Conservation (phyloP, 2,888 invertebrate genomes). For the Copidosoma aretas region DNA sequence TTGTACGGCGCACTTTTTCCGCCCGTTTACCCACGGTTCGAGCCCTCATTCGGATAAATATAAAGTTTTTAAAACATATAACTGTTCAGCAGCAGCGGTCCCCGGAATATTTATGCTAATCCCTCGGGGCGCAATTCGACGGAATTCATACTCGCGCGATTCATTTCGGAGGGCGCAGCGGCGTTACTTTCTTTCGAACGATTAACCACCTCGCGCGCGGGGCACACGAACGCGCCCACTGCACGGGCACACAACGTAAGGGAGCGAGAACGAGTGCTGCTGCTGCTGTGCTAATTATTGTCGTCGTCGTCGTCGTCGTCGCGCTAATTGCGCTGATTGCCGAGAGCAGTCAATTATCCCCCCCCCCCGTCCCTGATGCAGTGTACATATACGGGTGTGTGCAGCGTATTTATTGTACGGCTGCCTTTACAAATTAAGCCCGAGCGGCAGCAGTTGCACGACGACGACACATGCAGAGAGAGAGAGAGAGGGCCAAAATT, state of each 20-base stretch:
- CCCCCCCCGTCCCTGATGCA: no score
- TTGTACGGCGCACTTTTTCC: neutral
- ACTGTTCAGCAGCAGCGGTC: no score
- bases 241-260: neutral
- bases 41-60: no score
- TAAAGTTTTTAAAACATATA: no score
- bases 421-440: slow-evolving; percentile 38
- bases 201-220: slow-evolving; percentile 28
- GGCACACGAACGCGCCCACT: neutral
- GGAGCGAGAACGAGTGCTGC: slow-evolving; percentile 27
- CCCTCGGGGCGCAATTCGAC: no score
- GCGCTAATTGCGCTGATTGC: slow-evolving; percentile 38
- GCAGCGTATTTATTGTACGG: slow-evolving; percentile 26
- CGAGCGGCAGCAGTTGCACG: neutral
- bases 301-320: no score
- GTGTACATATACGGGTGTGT: neutral
- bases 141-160: no score
- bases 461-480: slow-evolving; percentile 19
- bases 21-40: no score
- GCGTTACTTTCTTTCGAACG: slow-evolving; percentile 35
- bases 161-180: no score
- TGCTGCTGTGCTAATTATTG: slow-evolving; percentile 30
- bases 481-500: slow-evolving; percentile 3
- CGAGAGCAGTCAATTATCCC: slow-evolving; percentile 32
- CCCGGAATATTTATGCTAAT: no score